phyloP scores from a whole-genome alignment of 2,113 vertebrate species.

The Crotophaga sulcirostris region DNA sequence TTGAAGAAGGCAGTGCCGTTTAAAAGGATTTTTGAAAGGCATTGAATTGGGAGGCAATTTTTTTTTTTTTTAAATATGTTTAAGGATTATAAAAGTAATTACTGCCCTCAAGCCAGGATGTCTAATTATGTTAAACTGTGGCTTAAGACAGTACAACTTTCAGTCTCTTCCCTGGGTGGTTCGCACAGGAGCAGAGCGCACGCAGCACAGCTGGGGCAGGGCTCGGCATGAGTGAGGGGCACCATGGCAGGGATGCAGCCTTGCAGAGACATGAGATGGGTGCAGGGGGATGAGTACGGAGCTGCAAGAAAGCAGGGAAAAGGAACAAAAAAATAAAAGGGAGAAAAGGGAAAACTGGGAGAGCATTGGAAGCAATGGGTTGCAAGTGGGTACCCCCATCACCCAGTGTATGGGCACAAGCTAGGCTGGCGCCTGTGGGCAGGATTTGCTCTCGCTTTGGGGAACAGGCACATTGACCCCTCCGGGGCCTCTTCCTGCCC shows the following conservation, averaged over 20 bases:
- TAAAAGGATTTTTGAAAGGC: slow-evolving; percentile 64
- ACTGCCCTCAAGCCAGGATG: slow-evolving; percentile 69
- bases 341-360: neutral
- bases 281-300: neutral
- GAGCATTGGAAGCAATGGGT: neutral
- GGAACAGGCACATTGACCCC: neutral
- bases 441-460: neutral
- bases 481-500: slow-evolving; percentile 51
- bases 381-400: rapidly evolving
- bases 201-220: neutral
- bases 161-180: slow-evolving; percentile 15
- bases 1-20: slow-evolving; percentile 52
- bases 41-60: slow-evolving; percentile 62
- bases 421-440: neutral
- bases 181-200: neutral
- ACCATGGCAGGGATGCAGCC: neutral
- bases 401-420: neutral
- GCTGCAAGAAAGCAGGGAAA: neutral
- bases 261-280: neutral
- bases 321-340: neutral
- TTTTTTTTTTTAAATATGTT: slow-evolving; percentile 39
- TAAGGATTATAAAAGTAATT: slow-evolving; percentile 72
- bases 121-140: slow-evolving; percentile 66
- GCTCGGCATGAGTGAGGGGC: neutral
- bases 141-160: slow-evolving; percentile 49